Base-by-base conservation (phyloP, 2,888 invertebrate species). In the Pharmacophagus antenor region DNA sequence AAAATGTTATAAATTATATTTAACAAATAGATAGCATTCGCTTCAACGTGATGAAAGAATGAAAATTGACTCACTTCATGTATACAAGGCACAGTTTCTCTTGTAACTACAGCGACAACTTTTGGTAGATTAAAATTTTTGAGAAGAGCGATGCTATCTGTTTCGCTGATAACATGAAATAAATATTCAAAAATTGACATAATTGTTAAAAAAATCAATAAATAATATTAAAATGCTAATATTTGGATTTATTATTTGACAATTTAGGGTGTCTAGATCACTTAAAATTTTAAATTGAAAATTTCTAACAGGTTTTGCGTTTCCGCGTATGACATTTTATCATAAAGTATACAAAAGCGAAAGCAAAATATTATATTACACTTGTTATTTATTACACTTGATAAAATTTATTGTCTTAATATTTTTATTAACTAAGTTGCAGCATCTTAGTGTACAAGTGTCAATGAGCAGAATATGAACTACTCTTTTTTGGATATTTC, bases 141-240 rank as follows among this genome's bases (percentile, higher is more conserved):
- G 44, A 62, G 59, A 61, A 68, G 64, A 55, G 66, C 63, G 54
- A 66, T 57, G 59, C 72, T 58, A 59, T 62, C 63, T 47, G 71
- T 66, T 61, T 64, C 64, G 65, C 72, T 76, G 63, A 66, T 64
- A 60, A 68, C 71, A 66, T 68, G 71, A 67, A 77, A 79, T 73
- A 87, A 70, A 77, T 78, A 71, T 62, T 85, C 84, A 72, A 85
- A 83, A 83, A 82, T 66, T 76, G 76, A 70, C 89, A 89, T 89
- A 80, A 77, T 82, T 80, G 80, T 66, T 65, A 76, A 80, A 82
- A 82, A 84, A 77, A 71, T 65, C 66, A 69, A 68, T 62, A 67
- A 68, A 65, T 59, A 67, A 64, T 62, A 62, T 60, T 41, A 56
- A 56, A 61, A 37, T 6, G n/a, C 12, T 52, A 48, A 18, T 56